Conservation (phyloP, 2,888 invertebrate genomes). For the Therioaphis trifolii region DNA sequence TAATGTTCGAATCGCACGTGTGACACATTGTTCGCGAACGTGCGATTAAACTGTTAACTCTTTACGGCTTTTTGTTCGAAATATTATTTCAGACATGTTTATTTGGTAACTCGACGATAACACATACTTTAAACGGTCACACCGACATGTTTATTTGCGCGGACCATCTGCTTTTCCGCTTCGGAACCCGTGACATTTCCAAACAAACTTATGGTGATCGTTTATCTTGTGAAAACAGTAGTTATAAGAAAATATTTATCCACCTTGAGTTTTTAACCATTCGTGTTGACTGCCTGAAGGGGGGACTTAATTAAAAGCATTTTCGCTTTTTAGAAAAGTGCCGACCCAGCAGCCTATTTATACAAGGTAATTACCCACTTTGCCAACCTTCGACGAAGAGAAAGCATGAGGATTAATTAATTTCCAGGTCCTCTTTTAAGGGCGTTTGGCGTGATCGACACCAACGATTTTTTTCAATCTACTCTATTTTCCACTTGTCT, state of each 20-base stretch:
- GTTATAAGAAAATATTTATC: slow-evolving; percentile 2
- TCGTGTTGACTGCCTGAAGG: not conserved
- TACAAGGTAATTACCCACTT: slow-evolving; percentile 18
- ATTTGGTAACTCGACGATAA: not conserved
- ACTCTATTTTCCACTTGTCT: slow-evolving; percentile 46
- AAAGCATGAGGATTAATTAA: slow-evolving; percentile 41
- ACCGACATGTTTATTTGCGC: slow-evolving; percentile 9
- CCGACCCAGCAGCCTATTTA: not conserved
- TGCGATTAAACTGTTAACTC: not conserved
- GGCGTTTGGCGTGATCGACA: slow-evolving; percentile 40
- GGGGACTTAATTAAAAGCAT: slow-evolving; percentile 41
- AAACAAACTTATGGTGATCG: not conserved
- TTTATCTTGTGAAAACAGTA: slow-evolving; percentile 11
- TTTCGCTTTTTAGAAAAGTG: not conserved
- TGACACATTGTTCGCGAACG: not conserved
- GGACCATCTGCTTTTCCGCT: not conserved
- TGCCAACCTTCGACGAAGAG: not conserved
- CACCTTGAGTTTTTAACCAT: not conserved
- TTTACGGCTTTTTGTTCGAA: not conserved
- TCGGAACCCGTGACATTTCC: not conserved
- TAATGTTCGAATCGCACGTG: not conserved
- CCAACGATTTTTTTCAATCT: not conserved
- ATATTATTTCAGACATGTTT: not conserved
- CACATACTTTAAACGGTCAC: not conserved
- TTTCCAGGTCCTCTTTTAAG: not conserved